Base-by-base conservation (phyloP, 2,888 invertebrate genomes). In the Trichogramma evanescens region DNA sequence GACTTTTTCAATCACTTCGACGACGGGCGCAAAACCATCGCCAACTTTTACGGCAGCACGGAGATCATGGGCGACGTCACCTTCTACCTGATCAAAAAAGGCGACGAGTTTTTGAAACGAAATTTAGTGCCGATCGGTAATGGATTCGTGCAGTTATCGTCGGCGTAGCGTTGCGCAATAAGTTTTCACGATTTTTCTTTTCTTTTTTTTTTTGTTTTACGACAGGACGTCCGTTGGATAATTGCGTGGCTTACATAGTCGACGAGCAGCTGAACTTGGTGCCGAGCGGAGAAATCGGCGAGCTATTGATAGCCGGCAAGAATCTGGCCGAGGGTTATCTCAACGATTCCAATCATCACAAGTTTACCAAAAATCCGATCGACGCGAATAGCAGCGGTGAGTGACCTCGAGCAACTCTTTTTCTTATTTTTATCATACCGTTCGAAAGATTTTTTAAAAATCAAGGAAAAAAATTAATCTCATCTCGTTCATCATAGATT, bases 51-150 rank as follows among this genome's bases (percentile, higher is more conserved):
- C 71, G 95, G 95, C 0, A 92, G 93, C 66, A 93, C 94, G 0
- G 95, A 95, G 76, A 87, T 93, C 1, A 93, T 93, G 89, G 94
- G 92, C 0, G 94, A 93, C 73, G 92, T 94, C 3, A 92, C 93
- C 0, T 93, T 85, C 70, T 86, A 88, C 68, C 81, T 87, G 0
- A 80, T 93, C 68, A 83, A 83, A 61, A 83, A 80, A 54, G 72
- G 79, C 9, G 81, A 81, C 4, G 86, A 89, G 66, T 70, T 53
- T 82, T 84, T 63, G 75, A 81, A 60, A 80, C 83, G 59, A 26
- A 83, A 85, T 6, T 89, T 89, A 67, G 85, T 94, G 54, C 93
- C 93, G 2, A 93, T 95, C 66, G 92, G 92, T 89, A 77, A 81
- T 80, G 73, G 44, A 3, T 44, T 2, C 2, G 9, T 44, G 9